A percentile compares a stretch with the other conserved stretches of the same genome.
phyloP scores from a whole-genome alignment of 2,797 vertebrate genomes.

The Syndactyla subalaris region DNA sequence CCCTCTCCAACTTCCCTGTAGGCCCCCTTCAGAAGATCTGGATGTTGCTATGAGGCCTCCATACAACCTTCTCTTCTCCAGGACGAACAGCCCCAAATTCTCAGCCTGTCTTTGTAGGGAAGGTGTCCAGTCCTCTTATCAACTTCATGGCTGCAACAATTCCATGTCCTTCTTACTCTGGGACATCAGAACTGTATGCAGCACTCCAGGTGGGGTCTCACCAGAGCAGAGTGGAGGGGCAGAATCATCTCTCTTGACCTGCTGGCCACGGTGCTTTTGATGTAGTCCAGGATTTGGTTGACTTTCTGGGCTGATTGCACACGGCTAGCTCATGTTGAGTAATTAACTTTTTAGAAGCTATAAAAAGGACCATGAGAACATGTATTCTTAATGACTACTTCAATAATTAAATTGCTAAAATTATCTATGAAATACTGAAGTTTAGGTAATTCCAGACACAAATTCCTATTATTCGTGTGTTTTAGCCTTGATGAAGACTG shows the following conservation, averaged over 20 bases:
- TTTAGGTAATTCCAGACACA: not conserved
- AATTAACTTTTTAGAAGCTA: not conserved
- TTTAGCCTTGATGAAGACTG: not conserved
- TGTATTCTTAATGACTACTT: not conserved
- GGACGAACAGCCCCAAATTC: not conserved
- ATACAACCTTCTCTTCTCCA: not conserved
- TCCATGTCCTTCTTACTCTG: not conserved
- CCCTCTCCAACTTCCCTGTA: not conserved
- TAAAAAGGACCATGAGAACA: not conserved
- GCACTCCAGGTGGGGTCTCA: not conserved
- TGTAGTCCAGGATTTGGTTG: not conserved
- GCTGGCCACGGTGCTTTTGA: not conserved
- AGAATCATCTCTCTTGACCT: not conserved
- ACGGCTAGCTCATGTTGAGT: not conserved
- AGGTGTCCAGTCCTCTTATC: not conserved
- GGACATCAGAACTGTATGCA: not conserved
- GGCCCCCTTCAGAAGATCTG: not conserved
- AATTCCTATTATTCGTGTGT: not conserved
- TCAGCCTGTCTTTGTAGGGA: not conserved
- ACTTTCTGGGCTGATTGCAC: not conserved
- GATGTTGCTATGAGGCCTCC: not conserved
- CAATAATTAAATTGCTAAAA: not conserved
- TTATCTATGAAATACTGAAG: not conserved
- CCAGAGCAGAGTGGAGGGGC: not conserved
- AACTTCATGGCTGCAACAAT: not conserved